Base-by-base conservation (phyloP, 2,797 vertebrate genomes). In the Taeniopygia guttata region DNA sequence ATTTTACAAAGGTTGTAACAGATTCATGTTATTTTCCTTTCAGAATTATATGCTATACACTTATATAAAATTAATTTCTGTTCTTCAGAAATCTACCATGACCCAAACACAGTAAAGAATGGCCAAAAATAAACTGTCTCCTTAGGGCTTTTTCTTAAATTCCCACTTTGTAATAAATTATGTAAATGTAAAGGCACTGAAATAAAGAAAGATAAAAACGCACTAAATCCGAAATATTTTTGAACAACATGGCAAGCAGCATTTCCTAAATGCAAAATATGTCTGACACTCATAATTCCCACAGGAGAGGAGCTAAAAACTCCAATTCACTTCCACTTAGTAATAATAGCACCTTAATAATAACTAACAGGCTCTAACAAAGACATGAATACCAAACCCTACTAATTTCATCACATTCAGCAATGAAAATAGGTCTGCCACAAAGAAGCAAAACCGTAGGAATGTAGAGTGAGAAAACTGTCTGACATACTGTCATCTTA, bases 371-470 rank as follows among this genome's bases (percentile, higher is more conserved):
- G 45, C 7, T 89, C 22, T 90, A 81, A 91, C 18, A 81, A 84
- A 79, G 63, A 84, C 34, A 67, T 4, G 70, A 94, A 75, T 69
- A 93, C 55, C 42, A 76, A 91, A 89, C 42, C 20, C 48, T 69
- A 18, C 56, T 73, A 54, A 87, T 69, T 84, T 92, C 64, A 90
- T 70, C 69, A 49, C 27, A 73, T 66, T 84, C 90, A 38, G 38
- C 70, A 89, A 94, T 9, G 26, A 94, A 94, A 94, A 86, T 17
- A 94, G 64, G 62, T 75, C 73, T 78, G 58, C 88, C 82, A 89
- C 49, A 83, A 80, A 81, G 63, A 79, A 84, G 48, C 14, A 59
- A 43, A 55, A 62, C 40, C 54, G 62, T 40, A 48, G 74, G 62
- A 91, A 79, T 13, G 16, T 5, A 77, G 42, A 73, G 58, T 43